Evolutionary conservation across 2,888 invertebrate species (phyloP).

Genomic region (Ectemnius continuus): DNA sequence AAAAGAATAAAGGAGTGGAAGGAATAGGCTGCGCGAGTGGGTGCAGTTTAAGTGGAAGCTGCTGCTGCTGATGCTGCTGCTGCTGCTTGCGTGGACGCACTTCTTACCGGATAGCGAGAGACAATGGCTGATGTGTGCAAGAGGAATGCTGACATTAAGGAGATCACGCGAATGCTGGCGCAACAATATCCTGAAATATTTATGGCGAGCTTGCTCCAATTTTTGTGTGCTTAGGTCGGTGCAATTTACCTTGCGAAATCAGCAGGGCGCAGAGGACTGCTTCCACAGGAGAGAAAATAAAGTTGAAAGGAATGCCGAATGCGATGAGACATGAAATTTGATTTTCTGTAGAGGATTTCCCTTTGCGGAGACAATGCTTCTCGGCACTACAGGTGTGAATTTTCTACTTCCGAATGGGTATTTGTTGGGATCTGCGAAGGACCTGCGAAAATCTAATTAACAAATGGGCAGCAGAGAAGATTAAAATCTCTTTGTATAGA

Average conservation of each 20-base stretch:
- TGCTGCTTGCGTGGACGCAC: neutral
- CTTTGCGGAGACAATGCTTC: too few relatives aligned
- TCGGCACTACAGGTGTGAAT: too few relatives aligned
- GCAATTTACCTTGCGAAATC: slow-evolving; percentile 9
- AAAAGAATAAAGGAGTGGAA: neutral
- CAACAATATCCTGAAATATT: neutral
- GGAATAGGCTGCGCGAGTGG: neutral
- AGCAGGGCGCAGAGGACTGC: neutral
- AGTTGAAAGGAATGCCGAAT: neutral
- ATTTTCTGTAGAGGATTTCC: too few relatives aligned
- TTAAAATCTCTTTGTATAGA: too few relatives aligned
- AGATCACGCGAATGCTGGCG: neutral
- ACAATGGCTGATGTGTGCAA: slow-evolving; percentile 3
- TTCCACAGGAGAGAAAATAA: slow-evolving; percentile 5
- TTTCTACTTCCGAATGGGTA: too few relatives aligned
- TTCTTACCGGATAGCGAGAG: neutral
- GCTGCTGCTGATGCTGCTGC: neutral
- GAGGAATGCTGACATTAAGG: neutral
- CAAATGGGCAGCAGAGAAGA: too few relatives aligned
- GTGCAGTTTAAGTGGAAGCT: neutral
- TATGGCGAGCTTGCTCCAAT: slow-evolving; percentile 6
- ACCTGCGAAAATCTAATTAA: too few relatives aligned
- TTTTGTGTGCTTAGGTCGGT: neutral
- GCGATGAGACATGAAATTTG: too few relatives aligned
- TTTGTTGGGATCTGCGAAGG: too few relatives aligned